phyloP scores from a whole-genome alignment of 1,140 invertebrate genomes.

The Leptinotarsa defecta region DNA sequence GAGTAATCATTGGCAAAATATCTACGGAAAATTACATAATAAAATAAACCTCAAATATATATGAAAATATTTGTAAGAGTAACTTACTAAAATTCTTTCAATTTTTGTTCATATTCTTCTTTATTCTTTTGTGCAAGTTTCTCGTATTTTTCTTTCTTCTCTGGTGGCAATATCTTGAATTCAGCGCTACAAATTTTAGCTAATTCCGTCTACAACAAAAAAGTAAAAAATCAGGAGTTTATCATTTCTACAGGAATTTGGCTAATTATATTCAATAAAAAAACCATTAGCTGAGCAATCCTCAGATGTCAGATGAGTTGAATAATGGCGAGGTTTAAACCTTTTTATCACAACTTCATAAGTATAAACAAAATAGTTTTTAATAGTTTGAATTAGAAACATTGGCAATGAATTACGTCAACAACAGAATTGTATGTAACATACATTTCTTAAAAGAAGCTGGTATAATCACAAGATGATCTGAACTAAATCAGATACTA shows the following conservation, averaged over 20 bases:
- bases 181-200: constrained; percentile 58
- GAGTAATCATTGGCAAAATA: neutral
- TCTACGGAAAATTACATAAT: neutral
- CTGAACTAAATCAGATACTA: too few species aligned
- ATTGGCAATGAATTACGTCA: too few species aligned
- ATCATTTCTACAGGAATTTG: constrained; percentile 5
- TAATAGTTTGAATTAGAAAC: too few species aligned
- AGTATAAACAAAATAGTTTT: too few species aligned
- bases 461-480: too few species aligned
- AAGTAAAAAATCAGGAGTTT: neutral
- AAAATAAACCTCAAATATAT: neutral
- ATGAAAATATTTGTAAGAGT: neutral
- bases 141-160: constrained; percentile 57
- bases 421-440: too few species aligned
- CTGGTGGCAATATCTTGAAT: constrained; percentile 57
- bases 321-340: too few species aligned
- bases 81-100: constrained; percentile 57
- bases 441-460: too few species aligned
- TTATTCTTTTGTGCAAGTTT: constrained; percentile 51
- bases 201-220: constrained; percentile 52
- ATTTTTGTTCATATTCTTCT: constrained; percentile 54
- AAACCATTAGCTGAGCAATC: too few species aligned
- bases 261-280: neutral
- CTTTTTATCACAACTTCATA: too few species aligned
- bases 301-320: too few species aligned